Percentiles rank a stretch among this genome's conserved stretches.
phyloP scores from a whole-genome alignment of 2,888 invertebrate species.

The Metellina segmentata region DNA sequence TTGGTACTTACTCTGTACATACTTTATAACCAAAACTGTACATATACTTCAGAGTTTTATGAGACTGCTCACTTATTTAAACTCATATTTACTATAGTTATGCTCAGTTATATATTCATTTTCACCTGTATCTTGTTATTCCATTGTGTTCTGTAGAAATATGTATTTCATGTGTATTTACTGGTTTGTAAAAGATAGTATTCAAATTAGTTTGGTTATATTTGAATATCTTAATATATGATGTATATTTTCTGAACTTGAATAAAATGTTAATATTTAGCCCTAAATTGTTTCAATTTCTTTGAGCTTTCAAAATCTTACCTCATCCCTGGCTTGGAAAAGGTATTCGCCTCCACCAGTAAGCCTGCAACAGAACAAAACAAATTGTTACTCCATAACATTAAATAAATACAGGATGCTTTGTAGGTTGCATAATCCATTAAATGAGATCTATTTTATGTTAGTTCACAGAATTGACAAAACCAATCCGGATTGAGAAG shows the following conservation, averaged over 20 bases:
- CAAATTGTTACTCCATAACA: background rate
- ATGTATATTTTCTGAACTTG: conserved; percentile 43
- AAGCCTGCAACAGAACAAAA: conserved; percentile 84
- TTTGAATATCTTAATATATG: background rate
- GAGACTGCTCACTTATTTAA: background rate
- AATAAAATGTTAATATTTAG: conserved; percentile 40
- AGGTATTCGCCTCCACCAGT: conserved; percentile 96
- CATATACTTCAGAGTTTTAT: background rate
- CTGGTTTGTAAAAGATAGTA: background rate
- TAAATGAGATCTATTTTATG: too few species aligned
- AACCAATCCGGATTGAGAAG: too few species aligned
- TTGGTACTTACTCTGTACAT: background rate
- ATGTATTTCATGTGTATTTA: background rate
- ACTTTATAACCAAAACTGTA: background rate
- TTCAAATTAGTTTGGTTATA: background rate
- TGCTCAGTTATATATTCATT: too few species aligned
- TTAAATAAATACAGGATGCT: too few species aligned
- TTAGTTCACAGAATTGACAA: too few species aligned
- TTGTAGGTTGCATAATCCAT: too few species aligned
- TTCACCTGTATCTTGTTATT: background rate
- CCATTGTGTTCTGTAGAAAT: background rate
- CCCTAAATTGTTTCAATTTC: background rate
- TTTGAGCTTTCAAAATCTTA: conserved; percentile 78
- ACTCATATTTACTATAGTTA: too few species aligned
- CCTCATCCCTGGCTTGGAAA: conserved; percentile 96